Conservation (phyloP, 2,113 vertebrate species). For the Rhodinocichla rosea region DNA sequence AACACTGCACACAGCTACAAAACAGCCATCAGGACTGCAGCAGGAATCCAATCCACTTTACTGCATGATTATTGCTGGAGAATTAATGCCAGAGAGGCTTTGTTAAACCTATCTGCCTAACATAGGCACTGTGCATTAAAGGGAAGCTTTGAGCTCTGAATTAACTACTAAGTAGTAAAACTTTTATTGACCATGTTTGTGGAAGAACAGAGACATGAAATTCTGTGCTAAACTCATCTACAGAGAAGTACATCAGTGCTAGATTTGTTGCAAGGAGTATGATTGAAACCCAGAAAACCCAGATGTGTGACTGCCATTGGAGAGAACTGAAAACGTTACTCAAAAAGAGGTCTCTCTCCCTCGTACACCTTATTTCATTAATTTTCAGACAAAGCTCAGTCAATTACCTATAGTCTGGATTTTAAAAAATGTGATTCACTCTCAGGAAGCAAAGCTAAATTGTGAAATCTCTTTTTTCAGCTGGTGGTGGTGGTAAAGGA, state of each 20-base stretch:
- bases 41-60: not conserved
- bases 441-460: not conserved
- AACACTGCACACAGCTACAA: not conserved
- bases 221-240: not conserved
- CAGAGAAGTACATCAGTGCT: not conserved
- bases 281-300: not conserved
- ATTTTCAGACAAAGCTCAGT: not conserved
- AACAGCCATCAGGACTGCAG: not conserved
- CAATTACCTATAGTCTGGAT: not conserved
- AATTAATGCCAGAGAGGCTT: not conserved
- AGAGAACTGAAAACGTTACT: not conserved
- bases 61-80: not conserved
- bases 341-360: not conserved
- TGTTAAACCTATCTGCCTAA: not conserved
- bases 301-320: not conserved
- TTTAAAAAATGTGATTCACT: accelerated
- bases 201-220: not conserved
- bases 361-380: not conserved
- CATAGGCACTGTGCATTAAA: not conserved
- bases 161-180: not conserved
- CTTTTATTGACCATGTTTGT: not conserved
- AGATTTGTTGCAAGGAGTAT: not conserved
- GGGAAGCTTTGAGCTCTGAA: not conserved
- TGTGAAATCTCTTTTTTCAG: not conserved
- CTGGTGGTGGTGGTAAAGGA: not conserved